These are phyloP conservation scores for Drosophila tropicalis DNA, from an alignment of 1,140 invertebrate species.

Conservation along the genomic window DNA sequence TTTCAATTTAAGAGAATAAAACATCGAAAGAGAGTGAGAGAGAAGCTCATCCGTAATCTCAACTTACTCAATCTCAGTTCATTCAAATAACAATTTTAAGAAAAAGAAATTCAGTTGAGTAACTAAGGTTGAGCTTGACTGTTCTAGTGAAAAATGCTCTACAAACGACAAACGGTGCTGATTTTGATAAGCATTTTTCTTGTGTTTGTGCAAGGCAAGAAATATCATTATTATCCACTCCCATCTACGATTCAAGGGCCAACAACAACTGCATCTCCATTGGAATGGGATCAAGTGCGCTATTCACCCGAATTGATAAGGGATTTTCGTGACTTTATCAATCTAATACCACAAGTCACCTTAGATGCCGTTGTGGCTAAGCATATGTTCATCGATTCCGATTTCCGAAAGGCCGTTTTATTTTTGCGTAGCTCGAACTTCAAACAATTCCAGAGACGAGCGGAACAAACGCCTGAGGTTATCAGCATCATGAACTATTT, in stretches of 20 bases:
- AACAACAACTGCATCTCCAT: neutral
- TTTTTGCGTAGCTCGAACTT: conserved; percentile 67
- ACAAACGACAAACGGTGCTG: neutral
- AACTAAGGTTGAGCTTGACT: neutral
- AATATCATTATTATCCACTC: neutral
- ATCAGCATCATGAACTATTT: conserved; percentile 67
- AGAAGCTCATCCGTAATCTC: neutral
- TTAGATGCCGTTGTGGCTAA: conserved; percentile 68
- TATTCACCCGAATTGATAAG: conserved; percentile 69
- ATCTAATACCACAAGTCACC: conserved; percentile 56
- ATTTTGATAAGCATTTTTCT: neutral
- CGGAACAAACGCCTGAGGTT: conserved; percentile 65
- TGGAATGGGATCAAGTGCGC: neutral
- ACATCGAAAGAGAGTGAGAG: neutral
- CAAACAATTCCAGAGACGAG: conserved; percentile 41
- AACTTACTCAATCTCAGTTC: neutral
- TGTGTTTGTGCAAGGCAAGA: neutral
- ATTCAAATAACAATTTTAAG: neutral
- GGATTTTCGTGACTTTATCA: conserved; percentile 61
- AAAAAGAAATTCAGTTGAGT: neutral
- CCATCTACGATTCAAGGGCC: neutral
- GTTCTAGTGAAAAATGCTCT: neutral
- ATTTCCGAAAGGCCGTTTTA: conserved; percentile 66
- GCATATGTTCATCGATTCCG: conserved; percentile 67
- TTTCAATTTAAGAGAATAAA: neutral